Conservation (phyloP, 2,113 vertebrate species). For the Rhinichthys klamathensis region DNA sequence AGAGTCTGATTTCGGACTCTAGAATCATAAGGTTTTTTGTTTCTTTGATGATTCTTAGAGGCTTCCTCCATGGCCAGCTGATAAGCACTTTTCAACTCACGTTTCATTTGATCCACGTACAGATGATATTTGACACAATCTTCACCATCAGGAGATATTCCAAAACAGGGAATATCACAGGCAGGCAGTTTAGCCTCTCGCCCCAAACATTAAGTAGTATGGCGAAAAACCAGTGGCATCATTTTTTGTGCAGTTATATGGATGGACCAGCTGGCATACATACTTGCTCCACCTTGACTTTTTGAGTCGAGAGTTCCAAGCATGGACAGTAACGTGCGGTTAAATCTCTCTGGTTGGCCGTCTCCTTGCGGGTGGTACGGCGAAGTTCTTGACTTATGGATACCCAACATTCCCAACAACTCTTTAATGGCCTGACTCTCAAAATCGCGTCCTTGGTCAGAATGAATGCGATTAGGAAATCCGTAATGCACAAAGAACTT, state of each 20-base stretch:
- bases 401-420: too few species aligned
- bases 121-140: not conserved
- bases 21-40: conserved; percentile 5
- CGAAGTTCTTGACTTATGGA: not conserved
- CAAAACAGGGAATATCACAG: conserved; percentile 6
- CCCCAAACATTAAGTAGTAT: not conserved
- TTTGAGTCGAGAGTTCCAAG: not conserved
- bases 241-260: conserved; percentile 2
- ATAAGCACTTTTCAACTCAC: not conserved
- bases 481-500: too few species aligned
- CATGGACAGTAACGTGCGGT: not conserved
- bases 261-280: not conserved
- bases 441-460: too few species aligned
- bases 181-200: not conserved
- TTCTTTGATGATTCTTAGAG: not conserved
- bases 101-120: not conserved
- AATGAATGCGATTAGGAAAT: too few species aligned
- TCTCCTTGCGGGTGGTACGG: not conserved
- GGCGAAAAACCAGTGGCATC: not conserved
- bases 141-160: not conserved
- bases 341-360: not conserved
- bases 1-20: not conserved
- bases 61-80: not conserved
- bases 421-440: too few species aligned
- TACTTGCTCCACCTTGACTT: not conserved